Evolutionary conservation across 2,113 vertebrate genomes (phyloP), one percentile per base, ranked within the genome.

Genomic region (Thunnus maccoyii): DNA sequence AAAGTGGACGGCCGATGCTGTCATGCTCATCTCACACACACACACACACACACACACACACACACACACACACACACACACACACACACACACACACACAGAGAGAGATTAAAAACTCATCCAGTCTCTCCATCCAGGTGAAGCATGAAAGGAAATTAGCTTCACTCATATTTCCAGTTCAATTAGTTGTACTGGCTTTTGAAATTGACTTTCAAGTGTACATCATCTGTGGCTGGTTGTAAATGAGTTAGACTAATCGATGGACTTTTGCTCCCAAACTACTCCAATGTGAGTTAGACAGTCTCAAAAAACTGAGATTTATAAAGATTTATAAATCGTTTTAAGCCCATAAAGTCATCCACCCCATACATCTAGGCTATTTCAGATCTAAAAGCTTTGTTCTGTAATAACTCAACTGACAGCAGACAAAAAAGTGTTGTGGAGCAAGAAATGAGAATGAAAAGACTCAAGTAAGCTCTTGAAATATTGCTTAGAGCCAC

Each of bases 61-160:
- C 68, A 20, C 25, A 32, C 17, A 18, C 77, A 63, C 68, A 15
- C 55, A 48, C 27, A 3, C 50, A 10, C 64, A 22, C 64, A 10
- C 36, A 0, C 55, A 10, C 48, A 18, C 65, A 41, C 55, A 18
- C 13, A 3, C 20, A 22, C 63, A 7, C 67, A 16, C 72, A 17
- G 62, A 4, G 36, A 50, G 52, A 46, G 54, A 81, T 78, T 80
- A 69, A 51, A 88, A 80, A 80, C 56, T 51, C 44, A 0, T 36
- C 80, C 58, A 16, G 27, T 78, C 62, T 71, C 55, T 77, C 56
- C 55, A 50, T 75, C 55, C 84, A 89, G 76, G 84, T 86, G 87
- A 75, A 72, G 77, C 78, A 16, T 72, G 68, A 78, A 82, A 80
- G 78, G 69, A 83, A 91, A 90, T 89, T 78, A 81, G 67, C 80